Evolutionary conservation across 2,888 invertebrate species (phyloP), one percentile per base, ranked within the genome.

Genomic region (Xestia ashworthii): DNA sequence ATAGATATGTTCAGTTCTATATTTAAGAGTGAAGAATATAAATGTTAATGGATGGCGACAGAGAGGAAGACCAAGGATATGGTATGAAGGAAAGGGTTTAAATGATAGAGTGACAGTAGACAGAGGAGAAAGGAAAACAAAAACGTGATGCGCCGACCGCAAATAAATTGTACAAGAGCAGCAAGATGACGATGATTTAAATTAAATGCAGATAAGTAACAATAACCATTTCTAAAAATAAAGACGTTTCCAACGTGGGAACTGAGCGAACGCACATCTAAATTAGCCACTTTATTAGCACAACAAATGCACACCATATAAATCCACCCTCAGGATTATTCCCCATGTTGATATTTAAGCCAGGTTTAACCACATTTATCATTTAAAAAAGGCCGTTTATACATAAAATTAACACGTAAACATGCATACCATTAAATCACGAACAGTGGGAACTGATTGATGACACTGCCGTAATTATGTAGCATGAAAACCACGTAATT

Each of bases 391-490:
- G n/a, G 38, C 48, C 62, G 55, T 71, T 78, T 62, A 38, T 50
- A 46, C 44, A 65, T 71, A 62, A 67, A 73, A 67, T 82, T 41
- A 71, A 76, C 69, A 68, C 44, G 67, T 77, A 25, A 78, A 71
- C 65, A 76, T 84, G 78, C 82, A 83, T 72, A 73, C 78, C 46
- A 65, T 80, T 76, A 77, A 80, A 87, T 83, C 83, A 88, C 85
- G 86, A 82, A 84, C 70, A 25, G 38, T 46, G 38, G 44, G 12
- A 62, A 44, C 82, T 90, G 89, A 91, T 91, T 88, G 89, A 89
- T 89, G 89, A 82, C 82, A 83, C 79, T 76, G 66, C 46, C 50
- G 22, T 76, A 53, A 86, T 87, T 81, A 80, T 76, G 72, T 64
- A 48, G 58, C 71, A 55, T 74, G 73, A 71, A 75, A 22, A 58